Percentiles rank a stretch among this genome's conserved stretches.
phyloP scores from a whole-genome alignment of 2,797 vertebrate genomes.

The Acrocephalus scirpaceus region DNA sequence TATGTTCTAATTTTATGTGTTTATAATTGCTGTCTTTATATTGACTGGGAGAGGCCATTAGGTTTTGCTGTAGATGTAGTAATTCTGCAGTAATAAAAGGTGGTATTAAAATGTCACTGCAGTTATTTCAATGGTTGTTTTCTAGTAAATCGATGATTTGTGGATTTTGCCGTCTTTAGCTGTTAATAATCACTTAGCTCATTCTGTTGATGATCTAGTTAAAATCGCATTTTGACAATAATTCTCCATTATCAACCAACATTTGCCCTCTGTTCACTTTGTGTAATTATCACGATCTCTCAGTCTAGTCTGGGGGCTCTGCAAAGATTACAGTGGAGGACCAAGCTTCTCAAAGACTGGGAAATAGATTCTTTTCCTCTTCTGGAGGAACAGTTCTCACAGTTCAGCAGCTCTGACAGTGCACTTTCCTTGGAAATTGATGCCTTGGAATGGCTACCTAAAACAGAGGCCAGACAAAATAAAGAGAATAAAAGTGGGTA shows the following conservation, averaged over 20 bases:
- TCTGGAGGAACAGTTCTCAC: not conserved
- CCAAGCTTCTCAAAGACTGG: not conserved
- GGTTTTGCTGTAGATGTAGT: not conserved
- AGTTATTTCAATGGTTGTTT: not conserved
- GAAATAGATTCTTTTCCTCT: not conserved
- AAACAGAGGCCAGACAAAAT: not conserved
- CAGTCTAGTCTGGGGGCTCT: not conserved
- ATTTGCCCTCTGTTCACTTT: not conserved
- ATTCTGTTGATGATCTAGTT: not conserved
- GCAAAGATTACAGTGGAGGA: not conserved
- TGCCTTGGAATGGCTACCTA: too few relatives aligned
- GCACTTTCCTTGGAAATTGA: not conserved
- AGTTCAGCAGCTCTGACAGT: not conserved
- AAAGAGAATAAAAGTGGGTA: not conserved
- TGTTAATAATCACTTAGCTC: not conserved
- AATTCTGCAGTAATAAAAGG: slow-evolving; percentile 1
- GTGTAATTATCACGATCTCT: not conserved
- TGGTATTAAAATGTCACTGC: slow-evolving; percentile 35
- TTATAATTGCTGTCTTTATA: not conserved
- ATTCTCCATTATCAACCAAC: not conserved
- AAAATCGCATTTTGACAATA: slow-evolving; percentile 21
- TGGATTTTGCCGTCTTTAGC: not conserved
- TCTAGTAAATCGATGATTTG: not conserved
- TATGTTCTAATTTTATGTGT: not conserved
- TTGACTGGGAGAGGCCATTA: not conserved